These are phyloP conservation scores for Noturus placidus DNA, from an alignment of 2,113 vertebrate species.

Conservation along the genomic window DNA sequence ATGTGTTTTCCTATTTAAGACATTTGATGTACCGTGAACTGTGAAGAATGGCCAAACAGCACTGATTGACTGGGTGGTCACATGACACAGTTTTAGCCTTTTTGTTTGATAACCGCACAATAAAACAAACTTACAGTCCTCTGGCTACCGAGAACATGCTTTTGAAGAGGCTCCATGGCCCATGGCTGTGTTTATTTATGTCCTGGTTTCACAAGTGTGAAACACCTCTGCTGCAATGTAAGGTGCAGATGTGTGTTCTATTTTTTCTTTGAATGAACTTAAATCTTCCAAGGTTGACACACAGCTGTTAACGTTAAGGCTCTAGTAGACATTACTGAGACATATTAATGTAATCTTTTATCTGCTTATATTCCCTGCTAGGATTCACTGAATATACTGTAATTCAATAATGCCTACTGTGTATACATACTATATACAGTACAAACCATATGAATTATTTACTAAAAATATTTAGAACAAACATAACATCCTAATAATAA, in stretches of 20 bases:
- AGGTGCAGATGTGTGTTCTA: neutral
- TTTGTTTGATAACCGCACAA: neutral
- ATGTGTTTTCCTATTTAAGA: constrained; percentile 41
- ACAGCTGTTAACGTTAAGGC: neutral
- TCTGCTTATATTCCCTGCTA: neutral
- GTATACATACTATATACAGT: too few species aligned
- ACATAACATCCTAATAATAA: neutral
- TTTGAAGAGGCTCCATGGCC: neutral
- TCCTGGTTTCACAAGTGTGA: neutral
- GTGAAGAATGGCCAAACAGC: constrained; percentile 8
- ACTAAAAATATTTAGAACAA: neutral
- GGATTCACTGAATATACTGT: neutral
- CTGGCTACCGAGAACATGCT: neutral
- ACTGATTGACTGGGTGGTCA: neutral
- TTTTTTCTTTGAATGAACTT: neutral
- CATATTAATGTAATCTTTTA: neutral
- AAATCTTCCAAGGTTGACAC: neutral
- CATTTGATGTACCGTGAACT: constrained; percentile 35
- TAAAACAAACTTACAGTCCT: constrained; percentile 12
- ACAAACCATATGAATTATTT: neutral
- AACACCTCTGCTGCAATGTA: neutral
- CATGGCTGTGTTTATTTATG: neutral
- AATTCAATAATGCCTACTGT: neutral
- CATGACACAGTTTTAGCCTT: neutral
- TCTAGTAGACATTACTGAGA: constrained; percentile 3